A percentile compares a stretch with the other conserved stretches of the same genome.
Conservation (phyloP, 2,888 invertebrate species). For the Leucoma salicis region DNA sequence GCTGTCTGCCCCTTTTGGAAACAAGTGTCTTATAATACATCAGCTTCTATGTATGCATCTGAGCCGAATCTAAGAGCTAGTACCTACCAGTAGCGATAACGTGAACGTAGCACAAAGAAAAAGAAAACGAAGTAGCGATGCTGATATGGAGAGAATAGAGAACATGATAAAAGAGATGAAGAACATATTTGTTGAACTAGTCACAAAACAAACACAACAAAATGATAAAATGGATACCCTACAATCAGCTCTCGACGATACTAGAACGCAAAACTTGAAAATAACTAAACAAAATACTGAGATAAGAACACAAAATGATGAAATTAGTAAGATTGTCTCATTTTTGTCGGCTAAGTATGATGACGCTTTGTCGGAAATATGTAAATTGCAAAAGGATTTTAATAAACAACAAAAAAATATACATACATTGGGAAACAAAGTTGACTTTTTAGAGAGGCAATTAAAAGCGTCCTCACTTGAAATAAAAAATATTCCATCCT, state of each 20-base stretch:
- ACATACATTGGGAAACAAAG: too few relatives aligned
- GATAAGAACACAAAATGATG: constrained; percentile 13
- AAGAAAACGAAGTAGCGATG: not conserved
- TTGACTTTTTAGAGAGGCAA: too few relatives aligned
- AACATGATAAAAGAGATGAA: not conserved
- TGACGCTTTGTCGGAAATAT: not conserved
- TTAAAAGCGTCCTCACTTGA: too few relatives aligned
- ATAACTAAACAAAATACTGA: constrained; percentile 10
- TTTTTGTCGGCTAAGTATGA: not conserved
- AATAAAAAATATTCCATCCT: too few relatives aligned
- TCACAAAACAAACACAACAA: not conserved
- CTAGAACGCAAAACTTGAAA: constrained; percentile 4
- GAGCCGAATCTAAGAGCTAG: not conserved
- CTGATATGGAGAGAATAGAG: not conserved
- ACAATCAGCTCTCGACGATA: not conserved
- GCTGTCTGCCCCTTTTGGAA: not conserved
- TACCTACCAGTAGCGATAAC: not conserved
- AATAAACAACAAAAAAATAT: too few relatives aligned
- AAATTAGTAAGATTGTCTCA: not conserved
- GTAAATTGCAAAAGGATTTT: too few relatives aligned
- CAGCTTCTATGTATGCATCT: not conserved
- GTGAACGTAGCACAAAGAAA: not conserved
- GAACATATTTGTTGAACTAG: not conserved
- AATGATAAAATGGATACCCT: not conserved
- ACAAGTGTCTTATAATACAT: not conserved